Percentiles rank a stretch among this genome's conserved stretches.
phyloP scores from a whole-genome alignment of 2,113 vertebrate genomes.

The Embiotoca jacksoni region DNA sequence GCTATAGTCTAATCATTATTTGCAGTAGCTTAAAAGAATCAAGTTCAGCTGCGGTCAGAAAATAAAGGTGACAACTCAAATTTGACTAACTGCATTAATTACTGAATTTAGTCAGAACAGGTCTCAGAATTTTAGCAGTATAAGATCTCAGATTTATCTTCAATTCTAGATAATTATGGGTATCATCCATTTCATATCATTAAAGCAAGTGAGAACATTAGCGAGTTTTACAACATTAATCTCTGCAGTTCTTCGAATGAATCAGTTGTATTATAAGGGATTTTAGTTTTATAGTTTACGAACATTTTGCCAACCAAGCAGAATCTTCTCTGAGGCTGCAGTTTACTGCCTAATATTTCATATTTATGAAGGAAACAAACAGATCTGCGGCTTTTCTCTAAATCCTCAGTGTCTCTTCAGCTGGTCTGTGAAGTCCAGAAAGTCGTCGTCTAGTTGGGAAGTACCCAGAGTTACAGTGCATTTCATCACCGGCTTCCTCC shows the following conservation, averaged over 20 bases:
- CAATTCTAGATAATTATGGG: too few relatives aligned
- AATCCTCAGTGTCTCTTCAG: slow-evolving; percentile 12
- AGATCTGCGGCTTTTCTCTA: slow-evolving; percentile 3
- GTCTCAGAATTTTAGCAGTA: background rate
- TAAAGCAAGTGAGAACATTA: background rate
- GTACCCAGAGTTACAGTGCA: slow-evolving; percentile 10
- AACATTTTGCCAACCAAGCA: background rate
- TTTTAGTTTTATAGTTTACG: background rate
- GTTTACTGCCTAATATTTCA: background rate
- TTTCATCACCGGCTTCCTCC: slow-evolving; percentile 46
- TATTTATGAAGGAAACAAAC: background rate
- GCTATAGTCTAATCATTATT: too few relatives aligned
- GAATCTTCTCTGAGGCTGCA: background rate
- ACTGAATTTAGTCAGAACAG: background rate
- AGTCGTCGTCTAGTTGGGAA: slow-evolving; percentile 29
- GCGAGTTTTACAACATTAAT: too few relatives aligned
- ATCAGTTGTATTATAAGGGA: background rate
- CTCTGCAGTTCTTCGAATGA: too few relatives aligned
- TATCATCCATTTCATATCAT: too few relatives aligned
- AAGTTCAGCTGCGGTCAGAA: too few relatives aligned
- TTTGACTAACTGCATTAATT: too few relatives aligned
- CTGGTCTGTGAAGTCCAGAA: slow-evolving; percentile 22
- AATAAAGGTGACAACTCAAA: too few relatives aligned
- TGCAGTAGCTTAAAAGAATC: too few relatives aligned
- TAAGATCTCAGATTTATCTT: too few relatives aligned